Percentiles rank a stretch among this genome's conserved stretches.
Conservation (phyloP, 2,797 vertebrate species). For the Ataeniobius toweri region DNA sequence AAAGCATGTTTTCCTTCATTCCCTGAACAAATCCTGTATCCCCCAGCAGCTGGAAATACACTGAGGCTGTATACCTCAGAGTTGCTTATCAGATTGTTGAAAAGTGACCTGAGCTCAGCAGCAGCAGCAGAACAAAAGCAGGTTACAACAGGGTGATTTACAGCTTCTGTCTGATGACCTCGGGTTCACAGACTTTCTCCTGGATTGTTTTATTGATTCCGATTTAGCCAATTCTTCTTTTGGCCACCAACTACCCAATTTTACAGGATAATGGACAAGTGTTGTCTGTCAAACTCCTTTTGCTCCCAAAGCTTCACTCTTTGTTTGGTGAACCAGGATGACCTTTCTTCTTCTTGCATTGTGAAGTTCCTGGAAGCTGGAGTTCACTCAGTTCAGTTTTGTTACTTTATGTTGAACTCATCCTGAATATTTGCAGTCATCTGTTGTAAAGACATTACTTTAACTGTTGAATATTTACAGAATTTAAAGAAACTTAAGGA, state of each 20-base stretch:
- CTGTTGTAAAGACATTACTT: no score
- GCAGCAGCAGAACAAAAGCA: neutral
- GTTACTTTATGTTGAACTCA: neutral
- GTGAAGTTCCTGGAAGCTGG: neutral
- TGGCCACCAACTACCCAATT: neutral
- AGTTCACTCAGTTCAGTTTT: neutral
- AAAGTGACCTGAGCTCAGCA: neutral
- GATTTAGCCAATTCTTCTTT: neutral
- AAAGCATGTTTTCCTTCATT: neutral
- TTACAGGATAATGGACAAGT: neutral
- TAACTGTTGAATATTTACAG: no score
- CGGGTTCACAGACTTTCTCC: neutral
- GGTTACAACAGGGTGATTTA: neutral
- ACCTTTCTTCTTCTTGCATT: neutral
- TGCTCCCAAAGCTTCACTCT: neutral
- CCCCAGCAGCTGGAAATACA: neutral
- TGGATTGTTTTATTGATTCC: constrained; percentile 1
- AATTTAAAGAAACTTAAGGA: neutral
- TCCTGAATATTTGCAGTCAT: neutral
- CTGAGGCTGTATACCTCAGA: neutral
- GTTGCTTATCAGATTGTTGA: neutral
- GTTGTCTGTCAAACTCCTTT: neutral
- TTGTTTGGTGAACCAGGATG: neutral
- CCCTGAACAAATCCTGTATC: neutral
- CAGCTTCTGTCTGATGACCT: neutral